A percentile compares a stretch with the other conserved stretches of the same genome.
phyloP scores from a whole-genome alignment of 2,888 invertebrate genomes.

The Chouioia cunea region DNA sequence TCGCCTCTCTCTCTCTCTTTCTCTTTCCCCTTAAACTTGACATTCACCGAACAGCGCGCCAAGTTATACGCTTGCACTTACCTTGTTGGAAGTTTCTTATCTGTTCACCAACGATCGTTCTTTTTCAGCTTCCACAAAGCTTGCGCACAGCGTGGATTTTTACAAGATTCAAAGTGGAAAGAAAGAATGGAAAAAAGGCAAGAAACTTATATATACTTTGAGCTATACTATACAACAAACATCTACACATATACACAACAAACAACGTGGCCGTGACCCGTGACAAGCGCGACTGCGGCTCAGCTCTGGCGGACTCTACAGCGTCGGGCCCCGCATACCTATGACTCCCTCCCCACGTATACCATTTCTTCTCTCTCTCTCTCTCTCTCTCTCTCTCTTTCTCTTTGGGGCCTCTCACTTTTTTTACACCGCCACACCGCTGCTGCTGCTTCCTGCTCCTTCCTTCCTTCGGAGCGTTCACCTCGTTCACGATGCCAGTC shows the following conservation, averaged over 20 bases:
- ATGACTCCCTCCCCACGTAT: not conserved
- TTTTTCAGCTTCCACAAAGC: too few relatives aligned
- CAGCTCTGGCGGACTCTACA: not conserved
- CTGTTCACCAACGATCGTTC: too few relatives aligned
- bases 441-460: constrained; percentile 1
- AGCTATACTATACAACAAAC: not conserved
- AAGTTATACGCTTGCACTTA: too few relatives aligned
- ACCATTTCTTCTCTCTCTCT: constrained; percentile 5
- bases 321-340: constrained; percentile 14
- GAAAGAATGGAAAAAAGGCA: too few relatives aligned
- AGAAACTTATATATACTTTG: too few relatives aligned
- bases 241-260: not conserved
- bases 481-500: not conserved
- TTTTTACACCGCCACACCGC: not conserved
- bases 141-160: too few relatives aligned
- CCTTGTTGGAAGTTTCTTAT: not conserved
- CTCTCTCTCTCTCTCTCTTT: not conserved
- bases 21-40: constrained; percentile 32
- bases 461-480: constrained; percentile 5
- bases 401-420: not conserved
- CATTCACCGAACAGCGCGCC: constrained; percentile 64
- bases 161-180: too few relatives aligned
- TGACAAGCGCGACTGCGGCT: constrained; percentile 42
- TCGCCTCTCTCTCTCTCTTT: constrained; percentile 5
- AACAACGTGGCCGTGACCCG: constrained; percentile 44